Evolutionary conservation across 2,113 vertebrate species (phyloP).

Genomic region (Elgaria multicarinata): DNA sequence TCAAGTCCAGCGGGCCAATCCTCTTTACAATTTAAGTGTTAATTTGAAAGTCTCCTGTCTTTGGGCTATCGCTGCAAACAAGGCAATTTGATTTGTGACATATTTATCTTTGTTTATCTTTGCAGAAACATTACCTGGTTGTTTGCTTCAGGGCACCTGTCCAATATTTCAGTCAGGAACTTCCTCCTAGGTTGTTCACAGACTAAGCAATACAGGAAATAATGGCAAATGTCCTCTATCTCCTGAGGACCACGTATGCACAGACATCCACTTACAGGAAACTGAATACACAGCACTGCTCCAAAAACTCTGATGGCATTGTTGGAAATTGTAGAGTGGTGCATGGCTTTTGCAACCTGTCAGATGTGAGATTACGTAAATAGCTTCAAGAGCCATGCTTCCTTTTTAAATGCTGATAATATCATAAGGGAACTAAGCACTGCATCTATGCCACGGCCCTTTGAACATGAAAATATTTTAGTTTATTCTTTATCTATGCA

Average conservation of each 20-base stretch:
- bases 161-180: background rate
- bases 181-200: background rate
- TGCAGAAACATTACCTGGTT: background rate
- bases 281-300: background rate
- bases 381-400: conserved; percentile 3
- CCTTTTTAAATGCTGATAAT: conserved; percentile 1
- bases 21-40: background rate
- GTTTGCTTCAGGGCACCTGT: background rate
- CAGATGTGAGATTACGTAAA: conserved; percentile 27
- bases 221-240: background rate
- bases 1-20: no score
- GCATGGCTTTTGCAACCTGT: conserved; percentile 10
- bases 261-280: conserved; percentile 12
- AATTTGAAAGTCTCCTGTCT: background rate
- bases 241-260: background rate
- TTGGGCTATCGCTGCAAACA: background rate
- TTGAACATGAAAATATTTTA: conserved; percentile 3
- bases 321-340: background rate
- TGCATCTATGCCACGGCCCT: conserved; percentile 5
- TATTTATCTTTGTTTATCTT: background rate
- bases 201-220: background rate
- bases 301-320: conserved; percentile 2
- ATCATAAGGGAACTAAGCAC: background rate
- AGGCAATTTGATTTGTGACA: background rate
- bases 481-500: background rate